These are phyloP conservation scores for Hypsibius dujardini DNA, from an alignment of 1,140 invertebrate genomes.

Conservation along the genomic window DNA sequence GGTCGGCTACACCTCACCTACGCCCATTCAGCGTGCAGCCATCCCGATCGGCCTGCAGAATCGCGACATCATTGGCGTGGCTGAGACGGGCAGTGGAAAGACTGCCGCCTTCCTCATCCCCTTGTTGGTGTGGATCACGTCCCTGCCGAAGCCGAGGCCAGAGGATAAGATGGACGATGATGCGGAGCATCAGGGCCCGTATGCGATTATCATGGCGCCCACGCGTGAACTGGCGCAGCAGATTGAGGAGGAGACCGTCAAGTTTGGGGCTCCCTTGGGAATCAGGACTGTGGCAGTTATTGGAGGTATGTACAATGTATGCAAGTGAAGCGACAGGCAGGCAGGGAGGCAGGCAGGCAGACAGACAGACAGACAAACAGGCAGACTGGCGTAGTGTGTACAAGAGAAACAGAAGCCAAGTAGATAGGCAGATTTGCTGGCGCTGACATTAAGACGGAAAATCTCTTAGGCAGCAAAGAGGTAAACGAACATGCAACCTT, in stretches of 20 bases:
- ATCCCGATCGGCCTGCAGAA: slow-evolving; percentile 97
- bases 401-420: neutral
- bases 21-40: slow-evolving; percentile 95
- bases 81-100: slow-evolving; percentile 95
- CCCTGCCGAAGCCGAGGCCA: slow-evolving; percentile 80
- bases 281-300: slow-evolving; percentile 95
- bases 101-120: slow-evolving; percentile 96
- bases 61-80: slow-evolving; percentile 96
- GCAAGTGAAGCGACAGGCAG: too few species aligned
- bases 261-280: slow-evolving; percentile 82
- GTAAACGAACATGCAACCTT: too few species aligned
- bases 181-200: too few species aligned
- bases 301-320: slow-evolving; percentile 46
- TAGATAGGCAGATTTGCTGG: neutral
- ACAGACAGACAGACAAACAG: neutral
- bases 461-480: too few species aligned
- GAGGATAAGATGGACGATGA: slow-evolving; percentile 39
- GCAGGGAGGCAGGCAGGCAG: too few species aligned
- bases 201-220: slow-evolving; percentile 94
- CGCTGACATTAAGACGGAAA: neutral
- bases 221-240: slow-evolving; percentile 97
- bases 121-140: slow-evolving; percentile 90
- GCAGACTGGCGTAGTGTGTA: neutral
- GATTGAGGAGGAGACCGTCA: slow-evolving; percentile 96
- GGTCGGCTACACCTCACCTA: slow-evolving; percentile 82